Conservation (phyloP, 2,888 invertebrate genomes). For the Eledone cirrhosa region DNA sequence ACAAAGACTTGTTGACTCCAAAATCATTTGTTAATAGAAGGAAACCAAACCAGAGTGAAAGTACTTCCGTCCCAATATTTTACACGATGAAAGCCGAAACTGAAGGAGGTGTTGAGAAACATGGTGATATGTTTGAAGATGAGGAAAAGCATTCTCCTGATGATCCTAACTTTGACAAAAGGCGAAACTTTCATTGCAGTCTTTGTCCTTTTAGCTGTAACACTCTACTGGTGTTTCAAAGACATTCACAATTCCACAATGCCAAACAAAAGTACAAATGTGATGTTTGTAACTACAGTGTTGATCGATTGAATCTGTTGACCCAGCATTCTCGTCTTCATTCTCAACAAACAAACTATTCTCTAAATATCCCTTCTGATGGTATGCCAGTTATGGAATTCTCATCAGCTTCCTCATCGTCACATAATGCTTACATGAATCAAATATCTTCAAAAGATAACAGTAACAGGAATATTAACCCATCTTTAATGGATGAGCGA, state of each 20-base stretch:
- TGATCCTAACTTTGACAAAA: conserved; percentile 33
- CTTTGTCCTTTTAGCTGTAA: conserved; percentile 51
- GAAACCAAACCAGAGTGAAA: background rate
- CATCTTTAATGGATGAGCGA: background rate
- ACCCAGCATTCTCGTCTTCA: conserved; percentile 50
- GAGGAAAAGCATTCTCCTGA: conserved; percentile 15
- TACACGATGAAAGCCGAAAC: background rate
- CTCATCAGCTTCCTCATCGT: conserved; percentile 21
- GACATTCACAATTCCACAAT: conserved; percentile 48
- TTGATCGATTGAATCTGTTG: conserved; percentile 44
- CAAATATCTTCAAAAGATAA: conserved; percentile 8
- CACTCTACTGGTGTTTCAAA: conserved; percentile 46
- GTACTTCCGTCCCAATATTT: background rate
- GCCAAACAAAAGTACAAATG: conserved; percentile 42
- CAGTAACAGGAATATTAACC: background rate
- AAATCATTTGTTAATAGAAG: background rate
- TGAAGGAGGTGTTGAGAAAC: conserved; percentile 27
- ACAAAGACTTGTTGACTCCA: background rate
- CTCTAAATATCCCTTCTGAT: conserved; percentile 40
- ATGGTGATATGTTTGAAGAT: conserved; percentile 32
- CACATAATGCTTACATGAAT: conserved; percentile 26
- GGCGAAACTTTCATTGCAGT: conserved; percentile 41
- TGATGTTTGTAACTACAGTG: conserved; percentile 50
- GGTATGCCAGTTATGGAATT: conserved; percentile 36
- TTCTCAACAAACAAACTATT: conserved; percentile 45